Base-by-base conservation (phyloP, 2,113 vertebrate species). In the Peromyscus maniculatus region DNA sequence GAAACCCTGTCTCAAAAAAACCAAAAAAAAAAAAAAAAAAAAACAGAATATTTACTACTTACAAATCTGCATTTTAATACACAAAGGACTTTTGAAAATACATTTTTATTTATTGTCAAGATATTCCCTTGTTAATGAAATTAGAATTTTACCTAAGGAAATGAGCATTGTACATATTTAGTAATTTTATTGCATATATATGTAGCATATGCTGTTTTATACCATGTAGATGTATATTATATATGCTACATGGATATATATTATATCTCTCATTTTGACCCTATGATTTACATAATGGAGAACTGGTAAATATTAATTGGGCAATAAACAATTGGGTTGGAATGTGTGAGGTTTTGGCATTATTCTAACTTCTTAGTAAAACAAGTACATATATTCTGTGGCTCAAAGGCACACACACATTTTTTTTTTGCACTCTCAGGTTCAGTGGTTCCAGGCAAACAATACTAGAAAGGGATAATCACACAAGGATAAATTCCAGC, bases 131-230 rank as follows among this genome's bases (percentile, higher is more conserved):
- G 67, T 3, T 16, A 67, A 75, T 87, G 39, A 90, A 86, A 75
- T 67, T 62, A 80, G 57, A 72, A 95, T 52, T 89, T 22, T 43
- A 78, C 31, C 17, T 71, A 94, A 93, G 52, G 10, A 87, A 83
- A 91, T 66, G 19, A 39, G 87, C 39, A 96, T 78, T 82, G 10
- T 66, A 93, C 46, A 5, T 59, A 66, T 71, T 97, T 21, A 78
- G 52, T 89, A 72, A 7, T 89, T 86, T 91, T 88, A 87, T 3
- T 91, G 13, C 66, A 64, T 43, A 7, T 22, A 69, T n/a, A 72
- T 79, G 15, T 33, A 84, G 5, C 80, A 83, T 83, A 59, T 83
- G 5, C 7, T 39, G 55, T 39, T 3, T 26, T 75, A 77, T 67
- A 0, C 10, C 74, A 95, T 74, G 19, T 82, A 93, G 4, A 92